Base-by-base conservation (phyloP, 2,888 invertebrate genomes). In the Lydus trimaculatus region DNA sequence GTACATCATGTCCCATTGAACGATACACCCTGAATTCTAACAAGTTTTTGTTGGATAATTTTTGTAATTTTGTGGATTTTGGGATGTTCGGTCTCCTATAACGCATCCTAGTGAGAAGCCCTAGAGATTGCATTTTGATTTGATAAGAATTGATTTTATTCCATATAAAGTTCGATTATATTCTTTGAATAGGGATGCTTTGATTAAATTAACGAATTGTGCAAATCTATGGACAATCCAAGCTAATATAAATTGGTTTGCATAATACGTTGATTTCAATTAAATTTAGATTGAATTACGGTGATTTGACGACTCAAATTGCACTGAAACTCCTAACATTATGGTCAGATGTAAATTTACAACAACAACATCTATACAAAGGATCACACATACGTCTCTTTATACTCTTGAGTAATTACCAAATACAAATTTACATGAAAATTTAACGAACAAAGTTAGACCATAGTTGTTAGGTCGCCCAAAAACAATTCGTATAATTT, bases 141-240 rank as follows among this genome's bases (percentile, higher is more conserved):
- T 68, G 65, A 65, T 13, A 15, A 68, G 62, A 68, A 68, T n/a
- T n/a, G n/a, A n/a, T 68, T 68, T 64, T 28, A 68, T n/a, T n/a
- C n/a, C n/a, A n/a, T n/a, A n/a, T n/a, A n/a, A n/a, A n/a, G n/a
- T 62, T 68, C 61, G 23, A 1, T n/a, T 3, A 33, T 13, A 36
- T 15, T 1, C 36, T 28, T 28, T 28, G 2, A 4, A 28, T 28
- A 28, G 2, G 2, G 4, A 28, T 43, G 17, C 15, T 4, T 39
- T n/a, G 3, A 17, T 17, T 43, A 17, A 17, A 43, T 17, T 43
- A 17, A 1, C 4, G n/a, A 43, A 7, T 43, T 43, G 3, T 43
- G n/a, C 7, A 6, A 28, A 28, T 28, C 28, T 43, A 7, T 17
- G 17, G 7, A 17, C 13, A 36, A 17, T 43, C 3, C 11, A 7